phyloP scores from a whole-genome alignment of 1,140 invertebrate genomes.

The Neodiprion lecontei region DNA sequence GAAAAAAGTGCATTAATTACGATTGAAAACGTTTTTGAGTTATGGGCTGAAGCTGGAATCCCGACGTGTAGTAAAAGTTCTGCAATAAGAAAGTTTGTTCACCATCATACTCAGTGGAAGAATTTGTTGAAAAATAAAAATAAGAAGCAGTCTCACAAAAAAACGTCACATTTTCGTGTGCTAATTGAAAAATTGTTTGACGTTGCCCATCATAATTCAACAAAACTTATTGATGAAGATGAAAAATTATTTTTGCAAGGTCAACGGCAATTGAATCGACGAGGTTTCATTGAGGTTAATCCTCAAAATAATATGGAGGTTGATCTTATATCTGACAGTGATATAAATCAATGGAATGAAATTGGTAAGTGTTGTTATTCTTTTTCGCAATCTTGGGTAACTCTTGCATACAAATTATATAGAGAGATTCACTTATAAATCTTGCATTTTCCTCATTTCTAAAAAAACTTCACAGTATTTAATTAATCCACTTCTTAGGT shows the following conservation, averaged over 20 bases:
- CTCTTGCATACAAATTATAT: no score
- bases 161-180: conserved; percentile 7
- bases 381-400: neutral
- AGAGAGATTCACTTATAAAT: conserved; percentile 2
- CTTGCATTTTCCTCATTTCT: neutral
- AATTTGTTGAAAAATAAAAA: conserved; percentile 10
- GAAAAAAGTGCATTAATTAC: neutral
- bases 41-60: conserved; percentile 1
- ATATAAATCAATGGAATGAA: neutral
- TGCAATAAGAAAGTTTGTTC: conserved; percentile 3
- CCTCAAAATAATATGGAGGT: neutral
- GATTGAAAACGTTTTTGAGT: neutral
- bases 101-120: conserved; percentile 8
- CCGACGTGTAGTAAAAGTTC: neutral
- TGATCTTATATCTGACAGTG: conserved; percentile 10
- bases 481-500: no score
- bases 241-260: conserved; percentile 7
- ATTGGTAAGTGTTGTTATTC: neutral
- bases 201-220: conserved; percentile 10
- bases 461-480: no score
- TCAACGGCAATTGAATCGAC: conserved; percentile 4
- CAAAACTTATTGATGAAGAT: conserved; percentile 8
- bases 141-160: neutral
- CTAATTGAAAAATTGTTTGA: conserved; percentile 12
- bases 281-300: conserved; percentile 11